phyloP scores from a whole-genome alignment of 2,797 vertebrate genomes.

The Aulostomus chinensis region DNA sequence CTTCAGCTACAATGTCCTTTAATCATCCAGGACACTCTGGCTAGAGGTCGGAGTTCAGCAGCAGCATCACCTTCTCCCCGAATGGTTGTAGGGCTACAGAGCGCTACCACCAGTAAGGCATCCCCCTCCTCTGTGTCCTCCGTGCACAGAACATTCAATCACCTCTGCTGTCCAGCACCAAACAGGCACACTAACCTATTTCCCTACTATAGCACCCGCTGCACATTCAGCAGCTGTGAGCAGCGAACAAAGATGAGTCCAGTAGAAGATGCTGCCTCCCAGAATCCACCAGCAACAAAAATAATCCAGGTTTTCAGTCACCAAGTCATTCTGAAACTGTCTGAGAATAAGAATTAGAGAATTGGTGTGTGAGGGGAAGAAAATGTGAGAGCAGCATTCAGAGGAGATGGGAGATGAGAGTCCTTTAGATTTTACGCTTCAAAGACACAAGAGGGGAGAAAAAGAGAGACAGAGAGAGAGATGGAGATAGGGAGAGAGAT shows the following conservation, averaged over 20 bases:
- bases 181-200: slow-evolving; percentile 78
- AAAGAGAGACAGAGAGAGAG: slow-evolving; percentile 35
- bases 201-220: slow-evolving; percentile 57
- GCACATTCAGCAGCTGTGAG: slow-evolving; percentile 55
- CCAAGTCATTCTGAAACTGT: slow-evolving; percentile 30
- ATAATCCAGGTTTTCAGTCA: slow-evolving; percentile 35
- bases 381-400: slow-evolving; percentile 25
- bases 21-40: slow-evolving; percentile 31
- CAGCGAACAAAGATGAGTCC: slow-evolving; percentile 71
- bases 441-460: slow-evolving; percentile 32
- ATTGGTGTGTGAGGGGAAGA: too few species aligned
- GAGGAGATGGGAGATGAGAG: slow-evolving; percentile 54
- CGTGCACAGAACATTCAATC: slow-evolving; percentile 37
- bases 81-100: slow-evolving; percentile 31
- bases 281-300: slow-evolving; percentile 10
- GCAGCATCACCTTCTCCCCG: slow-evolving; percentile 46
- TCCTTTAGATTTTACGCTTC: slow-evolving; percentile 63
- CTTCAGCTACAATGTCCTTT: slow-evolving; percentile 8
- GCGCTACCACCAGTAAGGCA: slow-evolving; percentile 50
- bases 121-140: slow-evolving; percentile 59
- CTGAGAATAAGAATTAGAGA: slow-evolving; percentile 1
- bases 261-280: slow-evolving; percentile 28
- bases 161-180: slow-evolving; percentile 48
- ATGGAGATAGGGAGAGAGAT: slow-evolving; percentile 63
- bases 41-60: slow-evolving; percentile 49